A percentile compares a stretch with the other conserved stretches of the same genome.
Evolutionary conservation across 2,888 invertebrate species (phyloP).

Genomic region (Eurois occulta): DNA sequence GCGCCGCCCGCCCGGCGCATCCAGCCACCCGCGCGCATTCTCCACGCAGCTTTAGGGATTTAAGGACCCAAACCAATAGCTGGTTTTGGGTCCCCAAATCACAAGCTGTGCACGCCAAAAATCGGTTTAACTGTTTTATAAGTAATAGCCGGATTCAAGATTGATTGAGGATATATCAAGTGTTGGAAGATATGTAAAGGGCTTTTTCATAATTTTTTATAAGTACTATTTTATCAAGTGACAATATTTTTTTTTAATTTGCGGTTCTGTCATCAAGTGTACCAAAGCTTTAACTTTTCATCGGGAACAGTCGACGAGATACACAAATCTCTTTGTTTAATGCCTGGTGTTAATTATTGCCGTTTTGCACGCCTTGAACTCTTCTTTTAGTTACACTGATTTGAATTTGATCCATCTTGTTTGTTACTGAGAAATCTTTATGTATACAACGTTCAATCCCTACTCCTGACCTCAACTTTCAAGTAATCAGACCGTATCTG

Average conservation of each 20-base stretch:
- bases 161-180: neutral
- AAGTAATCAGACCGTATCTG: neutral
- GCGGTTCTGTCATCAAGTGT: neutral
- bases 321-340: neutral
- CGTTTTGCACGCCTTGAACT: slow-evolving; percentile 1
- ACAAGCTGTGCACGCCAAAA: neutral
- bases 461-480: neutral
- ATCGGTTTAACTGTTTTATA: neutral
- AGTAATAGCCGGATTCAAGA: neutral
- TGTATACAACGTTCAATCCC: neutral
- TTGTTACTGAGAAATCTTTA: slow-evolving; percentile 17
- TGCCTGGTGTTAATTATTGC: no score
- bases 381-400: neutral
- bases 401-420: neutral
- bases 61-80: slow-evolving; percentile 58
- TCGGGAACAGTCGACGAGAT: neutral
- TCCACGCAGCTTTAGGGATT: slow-evolving; percentile 71
- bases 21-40: slow-evolving; percentile 79
- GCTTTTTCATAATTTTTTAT: neutral
- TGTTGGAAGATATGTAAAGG: neutral
- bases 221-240: neutral
- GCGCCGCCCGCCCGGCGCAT: slow-evolving; percentile 88
- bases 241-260: neutral
- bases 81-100: slow-evolving; percentile 20
- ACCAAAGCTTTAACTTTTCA: neutral